Percentiles rank a stretch among this genome's conserved stretches.
phyloP scores from a whole-genome alignment of 1,140 invertebrate species.

The Schmidtea mediterranea region DNA sequence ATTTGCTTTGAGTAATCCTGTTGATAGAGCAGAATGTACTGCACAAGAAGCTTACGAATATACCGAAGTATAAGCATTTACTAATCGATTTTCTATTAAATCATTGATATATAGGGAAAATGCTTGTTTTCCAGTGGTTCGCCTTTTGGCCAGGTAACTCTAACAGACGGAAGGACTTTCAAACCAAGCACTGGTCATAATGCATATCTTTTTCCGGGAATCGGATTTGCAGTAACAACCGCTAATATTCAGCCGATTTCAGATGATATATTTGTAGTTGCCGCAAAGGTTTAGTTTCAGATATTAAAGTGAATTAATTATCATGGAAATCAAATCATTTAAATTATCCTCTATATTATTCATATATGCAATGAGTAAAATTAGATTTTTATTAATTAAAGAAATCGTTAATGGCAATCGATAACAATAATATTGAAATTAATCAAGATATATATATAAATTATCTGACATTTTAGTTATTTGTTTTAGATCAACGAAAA shows the following conservation, averaged over 20 bases:
- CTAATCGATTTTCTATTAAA: neutral
- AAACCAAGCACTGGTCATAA: conserved; percentile 80
- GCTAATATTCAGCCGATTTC: conserved; percentile 53
- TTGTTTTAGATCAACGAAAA: too few relatives aligned
- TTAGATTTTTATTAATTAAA: too few relatives aligned
- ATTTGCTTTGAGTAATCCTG: conserved; percentile 83
- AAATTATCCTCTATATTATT: too few relatives aligned
- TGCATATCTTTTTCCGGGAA: conserved; percentile 77
- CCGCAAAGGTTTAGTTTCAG: conserved; percentile 37
- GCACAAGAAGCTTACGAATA: conserved; percentile 44
- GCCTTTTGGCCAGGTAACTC: conserved; percentile 7
- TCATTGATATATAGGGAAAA: conserved; percentile 1
- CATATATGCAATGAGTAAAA: too few relatives aligned
- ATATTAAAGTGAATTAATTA: too few relatives aligned
- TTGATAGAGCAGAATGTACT: conserved; percentile 77
- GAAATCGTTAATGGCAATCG: too few relatives aligned
- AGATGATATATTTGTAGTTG: conserved; percentile 61
- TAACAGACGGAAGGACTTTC: conserved; percentile 44
- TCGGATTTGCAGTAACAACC: conserved; percentile 57
- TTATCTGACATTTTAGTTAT: too few relatives aligned
- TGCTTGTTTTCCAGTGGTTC: conserved; percentile 9
- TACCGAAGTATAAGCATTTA: neutral
- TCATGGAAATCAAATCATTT: too few relatives aligned
- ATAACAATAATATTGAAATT: too few relatives aligned
- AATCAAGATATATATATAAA: too few relatives aligned